Evolutionary conservation across 2,113 vertebrate species (phyloP).

Genomic region (Sinocyclocheilus anophthalmus): DNA sequence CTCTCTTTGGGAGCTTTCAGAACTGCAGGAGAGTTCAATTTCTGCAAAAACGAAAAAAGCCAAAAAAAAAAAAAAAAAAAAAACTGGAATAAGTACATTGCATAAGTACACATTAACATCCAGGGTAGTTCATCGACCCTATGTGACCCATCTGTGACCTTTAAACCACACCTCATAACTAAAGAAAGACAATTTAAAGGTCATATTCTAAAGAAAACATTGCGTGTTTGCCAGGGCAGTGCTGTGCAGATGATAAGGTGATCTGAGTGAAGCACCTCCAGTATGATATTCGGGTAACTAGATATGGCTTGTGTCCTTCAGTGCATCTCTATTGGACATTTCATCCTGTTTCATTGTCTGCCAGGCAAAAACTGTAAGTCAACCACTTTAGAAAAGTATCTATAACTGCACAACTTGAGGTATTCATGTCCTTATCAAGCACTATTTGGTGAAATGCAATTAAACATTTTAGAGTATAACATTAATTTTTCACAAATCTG

Average conservation of each 20-base stretch:
- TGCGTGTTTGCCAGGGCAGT: neutral
- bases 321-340: neutral
- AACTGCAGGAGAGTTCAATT: conserved; percentile 89
- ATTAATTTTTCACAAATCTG: neutral
- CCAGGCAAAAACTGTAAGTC: neutral
- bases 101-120: no score
- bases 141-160: no score
- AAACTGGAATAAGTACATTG: no score
- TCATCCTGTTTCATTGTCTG: neutral
- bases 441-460: neutral
- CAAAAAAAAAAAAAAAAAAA: no score
- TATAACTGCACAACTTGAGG: neutral
- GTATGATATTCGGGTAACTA: neutral
- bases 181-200: neutral
- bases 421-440: neutral
- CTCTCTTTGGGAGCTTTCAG: conserved; percentile 94
- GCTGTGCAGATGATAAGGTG: neutral
- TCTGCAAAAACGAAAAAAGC: no score
- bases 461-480: neutral
- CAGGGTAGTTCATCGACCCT: no score
- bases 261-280: neutral
- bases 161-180: neutral
- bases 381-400: neutral
- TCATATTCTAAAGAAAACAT: neutral
- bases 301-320: neutral